Evolutionary conservation across 2,888 invertebrate species (phyloP).

Genomic region (Blastobasis adustella): DNA sequence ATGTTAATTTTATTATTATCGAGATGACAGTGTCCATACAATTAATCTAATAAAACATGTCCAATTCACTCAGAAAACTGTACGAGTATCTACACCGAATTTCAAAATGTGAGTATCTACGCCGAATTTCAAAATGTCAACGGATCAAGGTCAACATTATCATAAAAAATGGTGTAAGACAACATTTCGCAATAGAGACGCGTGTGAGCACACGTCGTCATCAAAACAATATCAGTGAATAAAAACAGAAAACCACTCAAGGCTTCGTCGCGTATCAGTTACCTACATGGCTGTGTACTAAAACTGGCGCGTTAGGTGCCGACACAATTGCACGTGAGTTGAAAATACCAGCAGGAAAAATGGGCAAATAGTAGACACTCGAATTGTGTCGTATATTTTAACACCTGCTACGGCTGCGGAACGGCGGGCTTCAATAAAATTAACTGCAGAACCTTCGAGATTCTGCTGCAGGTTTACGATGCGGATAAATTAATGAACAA

Average conservation of each 20-base stretch:
- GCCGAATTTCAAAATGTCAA: no score
- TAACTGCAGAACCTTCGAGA: slow-evolving; percentile 36
- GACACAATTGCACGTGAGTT: slow-evolving; percentile 35
- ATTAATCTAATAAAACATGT: no score
- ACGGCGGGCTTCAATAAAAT: slow-evolving; percentile 39
- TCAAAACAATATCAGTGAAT: slow-evolving; percentile 4
- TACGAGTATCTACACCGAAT: no score
- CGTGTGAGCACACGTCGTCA: no score
- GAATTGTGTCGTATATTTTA: slow-evolving; percentile 41
- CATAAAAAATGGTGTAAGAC: no score
- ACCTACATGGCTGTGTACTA: slow-evolving; percentile 23
- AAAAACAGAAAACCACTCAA: slow-evolving; percentile 28
- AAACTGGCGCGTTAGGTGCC: no score
- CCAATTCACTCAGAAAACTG: no score
- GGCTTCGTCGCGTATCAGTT: slow-evolving; percentile 32
- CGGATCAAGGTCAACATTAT: no score
- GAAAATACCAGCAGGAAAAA: slow-evolving; percentile 34
- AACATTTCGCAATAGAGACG: no score
- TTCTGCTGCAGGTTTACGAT: slow-evolving; percentile 32
- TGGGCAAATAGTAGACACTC: slow-evolving; percentile 40
- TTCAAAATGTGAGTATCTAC: no score
- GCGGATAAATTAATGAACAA: slow-evolving; percentile 39
- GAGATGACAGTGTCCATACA: no score
- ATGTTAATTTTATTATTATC: no score
- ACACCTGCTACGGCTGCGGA: slow-evolving; percentile 36